A percentile compares a stretch with the other conserved stretches of the same genome.
These are phyloP conservation scores for Pungitius pungitius DNA, from an alignment of 2,113 vertebrate genomes.

Conservation along the genomic window DNA sequence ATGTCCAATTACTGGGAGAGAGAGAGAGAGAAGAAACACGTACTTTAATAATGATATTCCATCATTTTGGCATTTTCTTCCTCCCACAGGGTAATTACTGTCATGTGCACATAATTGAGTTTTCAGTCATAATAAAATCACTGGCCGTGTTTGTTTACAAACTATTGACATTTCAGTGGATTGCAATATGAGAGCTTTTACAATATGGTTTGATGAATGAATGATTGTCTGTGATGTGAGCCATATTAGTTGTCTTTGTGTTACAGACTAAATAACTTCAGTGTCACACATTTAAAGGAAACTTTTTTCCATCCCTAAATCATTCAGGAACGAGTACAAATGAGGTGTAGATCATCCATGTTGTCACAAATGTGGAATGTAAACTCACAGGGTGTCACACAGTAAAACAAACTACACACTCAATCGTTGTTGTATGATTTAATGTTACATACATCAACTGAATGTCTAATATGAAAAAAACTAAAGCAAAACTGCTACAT, in stretches of 20 bases:
- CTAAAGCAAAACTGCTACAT: neutral
- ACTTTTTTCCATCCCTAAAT: neutral
- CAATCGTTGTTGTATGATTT: constrained; percentile 9
- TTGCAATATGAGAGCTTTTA: neutral
- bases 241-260: neutral
- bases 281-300: neutral
- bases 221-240: neutral
- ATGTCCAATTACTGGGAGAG: neutral
- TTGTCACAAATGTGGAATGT: constrained; percentile 22
- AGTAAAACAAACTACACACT: constrained; percentile 25
- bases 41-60: neutral
- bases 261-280: constrained; percentile 1
- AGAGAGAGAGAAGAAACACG: neutral
- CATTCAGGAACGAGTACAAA: neutral
- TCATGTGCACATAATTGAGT: neutral
- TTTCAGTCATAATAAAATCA: constrained; percentile 8
- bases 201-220: neutral
- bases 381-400: constrained; percentile 7
- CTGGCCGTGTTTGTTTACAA: constrained; percentile 17
- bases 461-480: constrained; percentile 15
- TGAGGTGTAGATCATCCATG: neutral
- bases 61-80: constrained; percentile 21
- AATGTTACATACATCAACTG: constrained; percentile 14
- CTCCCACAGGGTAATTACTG: neutral
- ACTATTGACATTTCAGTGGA: constrained; percentile 5